These are phyloP conservation scores for Sphaerophoria taeniata DNA, from an alignment of 2,888 invertebrate species.

Conservation along the genomic window DNA sequence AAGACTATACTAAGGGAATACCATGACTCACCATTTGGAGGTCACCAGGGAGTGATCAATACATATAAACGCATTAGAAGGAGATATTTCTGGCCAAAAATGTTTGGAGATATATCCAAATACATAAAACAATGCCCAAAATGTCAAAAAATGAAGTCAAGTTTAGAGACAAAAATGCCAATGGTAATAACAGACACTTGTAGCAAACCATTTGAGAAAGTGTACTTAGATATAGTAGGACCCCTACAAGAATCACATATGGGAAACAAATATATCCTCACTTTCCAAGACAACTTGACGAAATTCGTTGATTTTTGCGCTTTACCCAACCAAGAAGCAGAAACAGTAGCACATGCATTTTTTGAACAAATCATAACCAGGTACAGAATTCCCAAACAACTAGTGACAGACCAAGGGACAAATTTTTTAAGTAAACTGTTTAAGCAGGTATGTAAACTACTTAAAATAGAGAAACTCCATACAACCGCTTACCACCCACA, in stretches of 20 bases:
- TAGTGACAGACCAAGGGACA: background rate
- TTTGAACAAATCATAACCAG: too few species aligned
- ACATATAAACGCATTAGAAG: background rate
- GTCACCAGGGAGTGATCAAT: constrained; percentile 7
- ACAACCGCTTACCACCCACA: background rate
- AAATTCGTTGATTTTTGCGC: background rate
- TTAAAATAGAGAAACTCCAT: background rate
- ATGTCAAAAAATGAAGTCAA: background rate
- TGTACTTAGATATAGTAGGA: background rate
- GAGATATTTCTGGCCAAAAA: background rate
- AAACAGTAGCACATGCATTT: background rate
- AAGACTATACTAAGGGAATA: too few species aligned
- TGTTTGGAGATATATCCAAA: background rate
- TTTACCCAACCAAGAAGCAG: background rate
- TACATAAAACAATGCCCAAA: background rate
- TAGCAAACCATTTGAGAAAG: constrained; percentile 6
- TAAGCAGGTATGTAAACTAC: background rate
- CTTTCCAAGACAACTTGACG: background rate
- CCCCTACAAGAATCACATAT: background rate
- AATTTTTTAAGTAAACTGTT: too few species aligned
- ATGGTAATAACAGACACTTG: constrained; percentile 6
- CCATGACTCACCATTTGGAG: background rate
- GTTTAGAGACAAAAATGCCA: background rate
- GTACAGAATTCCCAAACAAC: background rate
- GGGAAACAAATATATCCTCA: background rate